These are phyloP conservation scores for Acestrorhynchus altus DNA, from an alignment of 2,797 vertebrate species.

Conservation along the genomic window DNA sequence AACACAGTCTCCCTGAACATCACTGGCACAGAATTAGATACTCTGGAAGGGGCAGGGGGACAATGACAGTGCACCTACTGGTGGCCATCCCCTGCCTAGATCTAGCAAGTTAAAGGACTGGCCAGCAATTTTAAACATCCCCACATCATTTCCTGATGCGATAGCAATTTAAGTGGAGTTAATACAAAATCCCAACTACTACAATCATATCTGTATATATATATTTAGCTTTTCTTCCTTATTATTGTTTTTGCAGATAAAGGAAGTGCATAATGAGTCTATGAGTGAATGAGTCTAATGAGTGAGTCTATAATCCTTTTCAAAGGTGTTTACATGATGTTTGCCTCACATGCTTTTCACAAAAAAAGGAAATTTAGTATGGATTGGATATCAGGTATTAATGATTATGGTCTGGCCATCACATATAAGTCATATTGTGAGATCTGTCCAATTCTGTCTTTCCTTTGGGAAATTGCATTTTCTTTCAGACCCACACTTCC, in stretches of 20 bases:
- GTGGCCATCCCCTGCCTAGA: too few relatives aligned
- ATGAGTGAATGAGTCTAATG: too few relatives aligned
- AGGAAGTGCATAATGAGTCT: constrained; percentile 3
- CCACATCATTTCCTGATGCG: too few relatives aligned
- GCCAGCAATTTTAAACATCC: too few relatives aligned
- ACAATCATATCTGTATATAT: too few relatives aligned
- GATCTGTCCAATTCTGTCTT: not conserved
- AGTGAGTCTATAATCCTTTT: constrained; percentile 1
- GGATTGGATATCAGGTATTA: not conserved
- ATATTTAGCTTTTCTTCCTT: not conserved
- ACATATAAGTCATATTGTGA: not conserved
- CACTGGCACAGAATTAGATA: too few relatives aligned
- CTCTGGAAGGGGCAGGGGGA: too few relatives aligned
- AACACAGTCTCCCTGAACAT: too few relatives aligned
- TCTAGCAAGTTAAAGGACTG: too few relatives aligned
- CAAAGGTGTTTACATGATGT: constrained; percentile 5
- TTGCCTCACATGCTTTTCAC: not conserved
- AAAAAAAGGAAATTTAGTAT: constrained; percentile 8
- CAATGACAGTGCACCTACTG: too few relatives aligned
- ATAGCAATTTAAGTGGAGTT: too few relatives aligned
- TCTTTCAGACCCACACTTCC: not conserved
- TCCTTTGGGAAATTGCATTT: constrained; percentile 15
- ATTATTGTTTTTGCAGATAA: not conserved
- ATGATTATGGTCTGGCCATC: not conserved
- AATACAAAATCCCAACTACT: too few relatives aligned